Base-by-base conservation (phyloP, 2,888 invertebrate species). In the Aphodius sticticus region DNA sequence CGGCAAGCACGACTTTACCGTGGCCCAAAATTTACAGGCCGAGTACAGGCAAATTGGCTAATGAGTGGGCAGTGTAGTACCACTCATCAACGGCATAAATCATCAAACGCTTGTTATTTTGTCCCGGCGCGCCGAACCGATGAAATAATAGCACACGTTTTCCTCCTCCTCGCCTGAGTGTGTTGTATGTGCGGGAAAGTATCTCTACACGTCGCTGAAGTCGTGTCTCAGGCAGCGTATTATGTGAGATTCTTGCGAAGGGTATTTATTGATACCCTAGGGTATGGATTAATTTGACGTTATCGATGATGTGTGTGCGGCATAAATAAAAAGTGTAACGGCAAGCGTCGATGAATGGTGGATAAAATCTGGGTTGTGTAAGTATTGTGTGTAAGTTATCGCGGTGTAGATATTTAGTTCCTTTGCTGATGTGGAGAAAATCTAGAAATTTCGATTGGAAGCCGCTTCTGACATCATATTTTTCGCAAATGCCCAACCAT, bases 81-180 rank as follows among this genome's bases (percentile, higher is more conserved):
- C 77, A 72, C 16, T 77, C 77, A 77, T 70, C 77, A 69, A n/a
- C 70, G 70, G n/a, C 70, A 75, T 80, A 80, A 80, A 80, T 80
- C 80, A 71, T 71, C 16, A 76, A 75, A 78, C 84, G 81, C 82
- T 81, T 81, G 82, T 83, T 83, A 82, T 80, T 83, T 83, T 83
- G 83, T 79, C 79, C 81, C 81, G 81, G 53, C 53, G 53, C 2
- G 53, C 9, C 53, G 12, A 53, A 53, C 53, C 53, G 53, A 53
- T 53, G 53, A 53, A 53, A 53, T 53, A 53, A 53, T 53, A 53
- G 53, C 53, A 53, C 53, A 53, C 53, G 53, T 53, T 53, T 53
- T 53, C 53, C 9, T 53, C 53, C 53, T 53, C 12, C 53, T 53
- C 53, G 7, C 53, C 9, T 53, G 53, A 53, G 53, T 53, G 53